Evolutionary conservation across 2,888 invertebrate species (phyloP), one percentile per base, ranked within the genome.

Genomic region (Sminthurides aquaticus): DNA sequence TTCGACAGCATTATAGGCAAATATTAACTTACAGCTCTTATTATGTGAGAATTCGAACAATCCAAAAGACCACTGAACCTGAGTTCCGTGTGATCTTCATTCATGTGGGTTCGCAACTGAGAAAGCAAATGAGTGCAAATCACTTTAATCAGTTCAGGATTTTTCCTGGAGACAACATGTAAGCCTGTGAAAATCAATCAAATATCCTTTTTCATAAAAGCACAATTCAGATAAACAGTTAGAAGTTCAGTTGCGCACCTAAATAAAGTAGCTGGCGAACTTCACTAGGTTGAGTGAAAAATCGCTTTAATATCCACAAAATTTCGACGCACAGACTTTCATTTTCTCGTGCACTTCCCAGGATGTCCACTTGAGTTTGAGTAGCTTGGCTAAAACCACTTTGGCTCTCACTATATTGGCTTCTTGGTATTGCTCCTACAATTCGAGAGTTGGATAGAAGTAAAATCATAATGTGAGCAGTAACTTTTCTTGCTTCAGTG

Each of bases 301-400:
- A 73, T 18, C 71, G 65, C 49, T 67, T 70, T 0, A 71, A 29
- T 8, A 73, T 57, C 0, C 63, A 65, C n/a, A 73, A 43, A 3
- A 72, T 60, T 68, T 73, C 73, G 20, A 64, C 59, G 54, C 73
- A 73, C 5, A 73, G 49, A 11, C 71, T 63, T 43, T 72, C 67
- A 11, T 68, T 70, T 26, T 71, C 58, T 26, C 56, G 57, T 22
- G 61, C 15, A 18, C 49, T 29, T 15, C 60, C 69, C 25, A 66
- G 57, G 26, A 68, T 43, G n/a, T 66, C 57, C n/a, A 48, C 56
- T 22, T 65, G 65, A 15, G 62, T 61, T 55, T 66, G 65, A 18
- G 65, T 62, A 11, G 62, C 64, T 43, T 60, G 61, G 2, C 34
- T 26, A 52, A 66, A 68, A 1, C 58, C 15, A 5, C 29, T 25